Evolutionary conservation across 2,113 vertebrate genomes (phyloP).

Genomic region (Zapus hudsonius): DNA sequence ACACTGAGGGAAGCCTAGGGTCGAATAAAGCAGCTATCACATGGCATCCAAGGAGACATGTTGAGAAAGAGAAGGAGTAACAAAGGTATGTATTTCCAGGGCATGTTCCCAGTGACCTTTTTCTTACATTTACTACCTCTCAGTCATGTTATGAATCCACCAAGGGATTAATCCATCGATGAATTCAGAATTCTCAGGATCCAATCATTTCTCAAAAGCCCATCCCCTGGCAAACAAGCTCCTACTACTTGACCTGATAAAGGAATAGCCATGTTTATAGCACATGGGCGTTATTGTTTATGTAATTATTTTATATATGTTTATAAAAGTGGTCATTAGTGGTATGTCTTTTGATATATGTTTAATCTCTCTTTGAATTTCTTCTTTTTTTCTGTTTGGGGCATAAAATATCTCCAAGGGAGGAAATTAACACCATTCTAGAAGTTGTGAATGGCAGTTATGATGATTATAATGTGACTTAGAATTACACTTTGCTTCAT

Average conservation of each 20-base stretch:
- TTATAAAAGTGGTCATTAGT: background rate
- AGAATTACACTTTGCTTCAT: background rate
- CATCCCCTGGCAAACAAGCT: background rate
- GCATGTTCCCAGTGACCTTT: fast-evolving
- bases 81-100: background rate
- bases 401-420: background rate
- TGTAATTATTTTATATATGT: background rate
- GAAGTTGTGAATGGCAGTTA: background rate
- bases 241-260: background rate
- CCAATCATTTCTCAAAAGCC: background rate
- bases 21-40: background rate
- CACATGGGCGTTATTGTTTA: background rate
- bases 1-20: background rate
- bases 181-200: background rate
- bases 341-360: background rate
- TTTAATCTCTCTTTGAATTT: background rate
- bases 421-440: background rate
- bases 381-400: background rate
- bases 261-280: background rate
- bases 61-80: background rate
- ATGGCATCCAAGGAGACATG: background rate
- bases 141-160: background rate
- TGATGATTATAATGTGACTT: background rate
- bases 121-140: background rate
- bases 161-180: background rate